Evolutionary conservation across 2,113 vertebrate species (phyloP), one percentile per base, ranked within the genome.

Genomic region (Hypocryptadius cinnamomeus): DNA sequence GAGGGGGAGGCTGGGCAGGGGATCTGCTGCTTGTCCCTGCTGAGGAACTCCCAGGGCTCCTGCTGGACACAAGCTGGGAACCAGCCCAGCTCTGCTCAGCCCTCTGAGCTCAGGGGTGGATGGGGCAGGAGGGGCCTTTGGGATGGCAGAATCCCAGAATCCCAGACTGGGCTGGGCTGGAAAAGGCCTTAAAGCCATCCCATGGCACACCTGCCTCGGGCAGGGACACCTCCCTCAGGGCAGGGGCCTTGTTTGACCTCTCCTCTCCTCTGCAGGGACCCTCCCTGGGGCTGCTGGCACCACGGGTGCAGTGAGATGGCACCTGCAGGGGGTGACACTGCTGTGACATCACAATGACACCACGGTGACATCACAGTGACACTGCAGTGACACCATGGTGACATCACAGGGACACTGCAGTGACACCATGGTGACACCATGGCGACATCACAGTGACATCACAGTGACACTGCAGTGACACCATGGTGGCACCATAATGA

Each of bases 131-230:
- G 68, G 4, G 25, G 25, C 3, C 85, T 33, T 63, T 20, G 69
- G 63, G 19, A 15, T 0, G 4, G 5, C 17, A 54, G 20, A 15
- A 40, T 19, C 6, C 7, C 40, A 44, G 22, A 54, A 31, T 31
- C 48, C 42, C 53, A 10, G 51, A 2, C 40, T 25, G 40, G 17
- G 2, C 4, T 19, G 76, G 76, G 11, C 24, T 64, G 73, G 27
- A 20, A 39, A 19, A 22, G 28, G 8, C 9, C 48, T 15, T 9
- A 8, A 11, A 54, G 11, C 15, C 48, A 25, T 8, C n/a, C 28
- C 50, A 10, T 1, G 3, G 7, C 48, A 5, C 4, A 12, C 16
- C 22, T 27, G 30, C 31, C 31, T 0, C 4, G 50, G 27, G 27
- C 61, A 31, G 40, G 33, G 50, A 10, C 28, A 4, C 10, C 20